phyloP scores from a whole-genome alignment of 2,888 invertebrate genomes.

The Patella caerulea region DNA sequence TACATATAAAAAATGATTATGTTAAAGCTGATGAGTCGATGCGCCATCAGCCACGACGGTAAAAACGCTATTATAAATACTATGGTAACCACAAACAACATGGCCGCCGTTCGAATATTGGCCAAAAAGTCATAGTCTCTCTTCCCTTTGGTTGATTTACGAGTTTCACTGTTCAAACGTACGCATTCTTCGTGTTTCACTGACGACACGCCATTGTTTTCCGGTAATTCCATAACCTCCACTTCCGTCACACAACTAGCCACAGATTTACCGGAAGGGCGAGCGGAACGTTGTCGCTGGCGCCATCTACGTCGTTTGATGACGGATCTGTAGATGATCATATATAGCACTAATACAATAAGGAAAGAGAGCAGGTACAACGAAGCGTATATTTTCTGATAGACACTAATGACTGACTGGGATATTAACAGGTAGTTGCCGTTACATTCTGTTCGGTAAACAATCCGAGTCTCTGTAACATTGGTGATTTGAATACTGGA shows the following conservation, averaged over 20 bases:
- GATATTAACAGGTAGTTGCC: constrained; percentile 39
- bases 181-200: constrained; percentile 14
- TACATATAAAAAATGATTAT: constrained; percentile 58
- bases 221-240: constrained; percentile 28
- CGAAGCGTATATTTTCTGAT: constrained; percentile 54
- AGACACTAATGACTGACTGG: constrained; percentile 37
- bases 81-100: constrained; percentile 62
- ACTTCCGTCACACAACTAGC: constrained; percentile 20
- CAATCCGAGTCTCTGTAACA: not conserved
- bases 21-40: constrained; percentile 39
- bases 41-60: constrained; percentile 55
- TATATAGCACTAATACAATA: constrained; percentile 58
- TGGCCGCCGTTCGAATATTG: constrained; percentile 60
- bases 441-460: constrained; percentile 37
- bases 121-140: constrained; percentile 35
- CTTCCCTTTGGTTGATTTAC: constrained; percentile 31
- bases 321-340: constrained; percentile 60
- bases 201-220: constrained; percentile 23
- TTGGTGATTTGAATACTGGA: not conserved
- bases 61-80: constrained; percentile 59
- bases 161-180: constrained; percentile 22
- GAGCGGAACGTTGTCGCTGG: constrained; percentile 37
- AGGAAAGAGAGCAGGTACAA: constrained; percentile 57
- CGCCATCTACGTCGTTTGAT: constrained; percentile 46
- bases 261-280: constrained; percentile 27